Evolutionary conservation across 2,888 invertebrate species (phyloP), one percentile per base, ranked within the genome.

Genomic region (Amitus sp.): DNA sequence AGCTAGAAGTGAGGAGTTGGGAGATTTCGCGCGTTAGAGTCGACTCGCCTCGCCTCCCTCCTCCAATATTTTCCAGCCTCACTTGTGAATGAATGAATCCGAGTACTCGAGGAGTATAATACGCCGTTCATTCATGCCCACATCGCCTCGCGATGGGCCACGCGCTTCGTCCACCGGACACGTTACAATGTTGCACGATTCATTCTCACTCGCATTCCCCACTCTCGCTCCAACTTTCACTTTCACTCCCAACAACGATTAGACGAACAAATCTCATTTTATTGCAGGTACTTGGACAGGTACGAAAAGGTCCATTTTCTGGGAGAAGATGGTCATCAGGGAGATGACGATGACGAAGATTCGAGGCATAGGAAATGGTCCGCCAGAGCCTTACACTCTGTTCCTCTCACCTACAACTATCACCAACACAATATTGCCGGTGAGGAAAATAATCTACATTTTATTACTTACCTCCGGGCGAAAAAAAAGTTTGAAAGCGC

Each of bases 241-340:
- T n/a, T n/a, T n/a, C n/a, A n/a, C n/a, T n/a, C n/a, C n/a, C n/a
- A n/a, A n/a, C n/a, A n/a, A n/a, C n/a, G n/a, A n/a, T n/a, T n/a
- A n/a, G n/a, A n/a, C n/a, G n/a, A n/a, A n/a, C n/a, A n/a, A n/a
- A n/a, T n/a, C n/a, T n/a, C n/a, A n/a, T n/a, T n/a, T n/a, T n/a
- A 48, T 80, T 82, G 20, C 81, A 88, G 88, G 74, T 87, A 88
- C 82, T 84, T 94, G 82, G 91, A 90, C 77, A 90, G 94, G 76
- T 98, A 95, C 85, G 97, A 98, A 83, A 90, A 94, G 77, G 90
- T 95, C 9, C 92, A 91, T 80, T 96, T 92, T 73, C 88, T 95
- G 19, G 96, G 96, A 2, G 92, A 96, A 76, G 96, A 96, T 79
- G 85, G 86, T 39, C 88, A 89, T 71, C 93, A 93, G 59, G 85